These are phyloP conservation scores for Platyscapa corneri DNA, from an alignment of 1,140 invertebrate genomes.

Conservation along the genomic window DNA sequence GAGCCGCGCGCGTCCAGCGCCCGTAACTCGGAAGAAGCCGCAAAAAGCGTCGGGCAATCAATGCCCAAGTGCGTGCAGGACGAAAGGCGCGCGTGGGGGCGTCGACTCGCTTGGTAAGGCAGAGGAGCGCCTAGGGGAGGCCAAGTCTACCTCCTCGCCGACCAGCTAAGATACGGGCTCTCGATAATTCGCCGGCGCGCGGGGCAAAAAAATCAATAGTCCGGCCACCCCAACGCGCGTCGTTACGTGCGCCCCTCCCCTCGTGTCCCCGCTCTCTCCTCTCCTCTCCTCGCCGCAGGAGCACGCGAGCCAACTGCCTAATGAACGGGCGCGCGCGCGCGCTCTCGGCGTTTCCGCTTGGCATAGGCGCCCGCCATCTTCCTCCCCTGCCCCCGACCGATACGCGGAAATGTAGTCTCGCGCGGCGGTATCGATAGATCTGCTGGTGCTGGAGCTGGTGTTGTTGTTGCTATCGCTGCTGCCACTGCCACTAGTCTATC, in stretches of 20 bases:
- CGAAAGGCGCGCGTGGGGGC: no score
- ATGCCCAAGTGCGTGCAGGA: neutral
- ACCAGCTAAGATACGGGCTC: conserved; percentile 57
- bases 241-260: no score
- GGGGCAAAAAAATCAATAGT: conserved; percentile 64
- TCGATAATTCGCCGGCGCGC: conserved; percentile 62
- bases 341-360: neutral
- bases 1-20: no score
- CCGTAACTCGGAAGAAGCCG: neutral
- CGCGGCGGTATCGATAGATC: no score
- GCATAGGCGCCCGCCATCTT: neutral
- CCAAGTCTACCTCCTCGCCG: neutral
- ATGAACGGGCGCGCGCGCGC: neutral
- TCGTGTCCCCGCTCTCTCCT: neutral
- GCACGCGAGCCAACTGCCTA: conserved; percentile 15
- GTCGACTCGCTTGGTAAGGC: neutral
- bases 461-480: no score
- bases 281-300: neutral
- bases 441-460: no score
- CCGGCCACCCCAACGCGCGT: conserved; percentile 54
- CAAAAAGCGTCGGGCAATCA: neutral
- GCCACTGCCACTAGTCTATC: no score
- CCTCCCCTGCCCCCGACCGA: neutral
- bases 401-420: neutral
- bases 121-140: neutral